These are phyloP conservation scores for Anguilla anguilla DNA, from an alignment of 2,797 vertebrate genomes.

Conservation along the genomic window DNA sequence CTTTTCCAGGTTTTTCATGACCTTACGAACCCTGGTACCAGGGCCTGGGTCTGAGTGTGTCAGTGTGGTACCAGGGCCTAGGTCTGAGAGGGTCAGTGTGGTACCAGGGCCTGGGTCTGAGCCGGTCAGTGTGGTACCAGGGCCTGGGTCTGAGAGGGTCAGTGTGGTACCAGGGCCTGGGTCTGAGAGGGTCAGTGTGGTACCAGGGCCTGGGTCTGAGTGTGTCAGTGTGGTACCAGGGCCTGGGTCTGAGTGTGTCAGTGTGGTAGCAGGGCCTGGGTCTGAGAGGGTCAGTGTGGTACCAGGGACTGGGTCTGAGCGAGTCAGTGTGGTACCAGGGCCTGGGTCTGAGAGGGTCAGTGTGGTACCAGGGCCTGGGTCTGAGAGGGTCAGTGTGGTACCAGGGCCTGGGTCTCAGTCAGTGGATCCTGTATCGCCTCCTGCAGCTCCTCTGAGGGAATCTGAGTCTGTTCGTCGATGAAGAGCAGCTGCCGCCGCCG, in stretches of 20 bases:
- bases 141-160: no score
- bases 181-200: no score
- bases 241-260: neutral
- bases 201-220: neutral
- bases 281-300: no score
- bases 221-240: neutral
- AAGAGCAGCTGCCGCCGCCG: constrained; percentile 70
- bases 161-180: no score
- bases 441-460: constrained; percentile 56
- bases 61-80: no score
- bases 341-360: neutral
- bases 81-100: no score
- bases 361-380: neutral
- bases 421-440: constrained; percentile 50
- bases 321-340: neutral
- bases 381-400: constrained; percentile 12
- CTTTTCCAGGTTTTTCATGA: no score
- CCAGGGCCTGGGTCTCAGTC: constrained; percentile 50
- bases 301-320: no score
- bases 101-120: no score
- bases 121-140: no score
- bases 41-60: no score
- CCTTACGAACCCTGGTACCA: no score
- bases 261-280: neutral
- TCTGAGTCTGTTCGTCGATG: constrained; percentile 66